These are phyloP conservation scores for Sphinx pinastri DNA, from an alignment of 2,888 invertebrate species.

Conservation along the genomic window DNA sequence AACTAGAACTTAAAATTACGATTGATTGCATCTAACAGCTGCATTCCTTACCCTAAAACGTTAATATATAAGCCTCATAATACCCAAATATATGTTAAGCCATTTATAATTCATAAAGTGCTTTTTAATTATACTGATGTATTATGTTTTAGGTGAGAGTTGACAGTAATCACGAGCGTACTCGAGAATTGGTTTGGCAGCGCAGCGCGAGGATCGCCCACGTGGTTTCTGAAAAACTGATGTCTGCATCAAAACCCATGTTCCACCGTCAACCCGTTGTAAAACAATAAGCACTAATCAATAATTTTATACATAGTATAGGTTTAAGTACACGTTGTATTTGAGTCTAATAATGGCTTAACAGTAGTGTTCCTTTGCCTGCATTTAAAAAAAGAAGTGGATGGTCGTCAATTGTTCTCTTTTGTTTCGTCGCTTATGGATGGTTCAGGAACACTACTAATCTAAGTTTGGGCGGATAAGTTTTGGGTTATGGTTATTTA, in stretches of 20 bases:
- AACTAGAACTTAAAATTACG: not conserved
- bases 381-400: not conserved
- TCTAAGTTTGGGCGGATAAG: conserved; percentile 25
- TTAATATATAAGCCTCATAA: too few relatives aligned
- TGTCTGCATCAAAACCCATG: conserved; percentile 78
- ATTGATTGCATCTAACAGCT: not conserved
- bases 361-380: conserved; percentile 17
- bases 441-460: conserved; percentile 15
- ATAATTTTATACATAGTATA: not conserved
- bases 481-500: conserved; percentile 41
- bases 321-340: not conserved
- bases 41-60: too few relatives aligned
- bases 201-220: conserved; percentile 93
- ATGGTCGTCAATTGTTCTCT: not conserved
- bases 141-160: conserved; percentile 87
- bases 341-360: not conserved
- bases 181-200: conserved; percentile 92
- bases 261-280: conserved; percentile 62
- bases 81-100: too few relatives aligned
- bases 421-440: not conserved
- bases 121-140: not conserved
- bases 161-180: conserved; percentile 93
- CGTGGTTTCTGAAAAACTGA: conserved; percentile 91
- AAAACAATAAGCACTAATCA: conserved; percentile 45
- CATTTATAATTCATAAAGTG: too few relatives aligned